phyloP scores from a whole-genome alignment of 2,113 vertebrate genomes.

The Dryoscopus gambensis region DNA sequence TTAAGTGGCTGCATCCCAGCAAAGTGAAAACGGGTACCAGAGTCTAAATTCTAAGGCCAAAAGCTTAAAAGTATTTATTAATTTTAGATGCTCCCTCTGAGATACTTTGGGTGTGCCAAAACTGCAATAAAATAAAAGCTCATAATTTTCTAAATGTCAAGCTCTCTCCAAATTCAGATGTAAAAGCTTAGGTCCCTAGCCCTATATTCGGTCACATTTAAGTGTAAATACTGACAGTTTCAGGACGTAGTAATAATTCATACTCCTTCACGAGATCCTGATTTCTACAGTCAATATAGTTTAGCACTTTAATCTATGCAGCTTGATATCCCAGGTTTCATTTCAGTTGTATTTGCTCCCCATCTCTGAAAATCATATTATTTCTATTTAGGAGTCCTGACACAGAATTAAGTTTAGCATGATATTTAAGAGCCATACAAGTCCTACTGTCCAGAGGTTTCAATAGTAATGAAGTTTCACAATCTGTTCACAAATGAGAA shows the following conservation, averaged over 20 bases:
- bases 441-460: neutral
- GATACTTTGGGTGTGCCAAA: neutral
- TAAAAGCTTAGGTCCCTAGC: neutral
- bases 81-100: neutral
- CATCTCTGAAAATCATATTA: neutral
- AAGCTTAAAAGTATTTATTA: neutral
- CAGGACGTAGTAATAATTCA: neutral
- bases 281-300: neutral
- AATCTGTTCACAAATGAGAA: neutral
- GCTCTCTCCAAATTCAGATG: neutral
- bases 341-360: neutral
- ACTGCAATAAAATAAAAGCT: neutral
- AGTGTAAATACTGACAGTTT: neutral
- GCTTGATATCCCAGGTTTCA: neutral
- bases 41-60: neutral
- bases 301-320: neutral
- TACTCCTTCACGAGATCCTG: neutral
- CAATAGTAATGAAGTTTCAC: neutral
- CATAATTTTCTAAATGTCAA: neutral
- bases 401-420: neutral
- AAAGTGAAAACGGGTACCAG: neutral
- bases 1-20: neutral
- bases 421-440: neutral
- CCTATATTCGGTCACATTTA: neutral
- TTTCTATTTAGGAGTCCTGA: neutral